A percentile compares a stretch with the other conserved stretches of the same genome.
These are phyloP conservation scores for Hemiprocne comata DNA, from an alignment of 2,113 vertebrate species.

Conservation along the genomic window DNA sequence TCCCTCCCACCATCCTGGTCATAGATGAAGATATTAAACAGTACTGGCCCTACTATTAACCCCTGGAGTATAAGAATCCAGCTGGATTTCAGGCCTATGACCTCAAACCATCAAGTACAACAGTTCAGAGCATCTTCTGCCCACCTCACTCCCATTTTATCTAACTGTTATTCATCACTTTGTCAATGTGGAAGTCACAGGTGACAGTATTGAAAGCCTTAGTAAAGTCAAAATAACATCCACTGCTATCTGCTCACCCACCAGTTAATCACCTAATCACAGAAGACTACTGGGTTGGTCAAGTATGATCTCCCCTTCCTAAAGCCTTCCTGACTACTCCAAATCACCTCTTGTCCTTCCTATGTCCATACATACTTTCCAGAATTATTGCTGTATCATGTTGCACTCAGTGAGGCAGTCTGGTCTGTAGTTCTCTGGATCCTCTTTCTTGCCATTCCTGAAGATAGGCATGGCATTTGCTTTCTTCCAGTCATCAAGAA, in stretches of 20 bases:
- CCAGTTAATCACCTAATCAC: neutral
- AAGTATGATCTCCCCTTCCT: neutral
- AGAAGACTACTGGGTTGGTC: fast-evolving
- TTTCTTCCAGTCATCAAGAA: neutral
- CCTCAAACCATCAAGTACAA: neutral
- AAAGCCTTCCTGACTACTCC: neutral
- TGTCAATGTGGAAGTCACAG: neutral
- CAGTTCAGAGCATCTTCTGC: neutral
- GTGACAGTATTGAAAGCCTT: neutral
- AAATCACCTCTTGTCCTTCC: neutral
- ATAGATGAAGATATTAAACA: neutral
- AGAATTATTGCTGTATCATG: neutral
- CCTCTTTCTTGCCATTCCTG: neutral
- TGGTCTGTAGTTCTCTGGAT: neutral
- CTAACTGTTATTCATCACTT: neutral
- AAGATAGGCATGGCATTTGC: neutral
- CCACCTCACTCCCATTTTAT: neutral
- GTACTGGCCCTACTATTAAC: neutral
- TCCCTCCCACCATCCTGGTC: neutral
- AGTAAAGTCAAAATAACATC: neutral
- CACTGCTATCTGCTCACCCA: neutral
- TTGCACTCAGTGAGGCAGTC: neutral
- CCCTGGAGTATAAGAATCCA: neutral
- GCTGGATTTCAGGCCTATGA: neutral
- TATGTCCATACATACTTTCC: neutral